Percentiles rank a stretch among this genome's conserved stretches.
These are phyloP conservation scores for Drosophila tani DNA, from an alignment of 1,140 invertebrate species.

Conservation along the genomic window DNA sequence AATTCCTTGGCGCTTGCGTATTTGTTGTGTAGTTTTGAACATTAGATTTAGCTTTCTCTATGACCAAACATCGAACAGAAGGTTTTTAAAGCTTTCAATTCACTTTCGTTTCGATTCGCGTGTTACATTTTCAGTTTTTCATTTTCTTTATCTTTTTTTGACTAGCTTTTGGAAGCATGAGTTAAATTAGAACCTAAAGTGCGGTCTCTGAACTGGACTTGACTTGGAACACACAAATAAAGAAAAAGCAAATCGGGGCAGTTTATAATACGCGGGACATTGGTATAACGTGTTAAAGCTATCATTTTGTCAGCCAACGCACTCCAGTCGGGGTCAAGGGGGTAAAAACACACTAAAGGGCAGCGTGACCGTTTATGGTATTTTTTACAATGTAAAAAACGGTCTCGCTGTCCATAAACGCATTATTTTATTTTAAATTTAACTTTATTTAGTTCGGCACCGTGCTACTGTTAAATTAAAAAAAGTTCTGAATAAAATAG, in stretches of 20 bases:
- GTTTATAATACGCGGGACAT: conserved; percentile 70
- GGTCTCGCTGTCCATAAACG: too few relatives aligned
- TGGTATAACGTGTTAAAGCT: conserved; percentile 79
- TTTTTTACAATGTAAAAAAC: too few relatives aligned
- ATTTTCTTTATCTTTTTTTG: conserved; percentile 24
- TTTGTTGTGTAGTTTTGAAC: conserved; percentile 62
- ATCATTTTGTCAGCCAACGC: conserved; percentile 64
- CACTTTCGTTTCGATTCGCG: conserved; percentile 41
- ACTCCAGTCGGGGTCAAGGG: conserved; percentile 30
- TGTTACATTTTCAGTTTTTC: conserved; percentile 20
- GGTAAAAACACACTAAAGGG: conserved; percentile 7
- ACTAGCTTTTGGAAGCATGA: conserved; percentile 69
- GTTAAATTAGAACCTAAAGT: conserved; percentile 53
- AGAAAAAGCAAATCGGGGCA: conserved; percentile 68
- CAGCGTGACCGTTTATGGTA: too few relatives aligned
- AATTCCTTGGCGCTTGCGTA: conserved; percentile 83
- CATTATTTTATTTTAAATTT: too few relatives aligned
- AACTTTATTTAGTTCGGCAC: too few relatives aligned
- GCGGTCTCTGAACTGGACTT: conserved; percentile 29
- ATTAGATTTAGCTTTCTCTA: conserved; percentile 61
- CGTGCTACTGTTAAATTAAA: too few relatives aligned
- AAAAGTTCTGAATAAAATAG: too few relatives aligned
- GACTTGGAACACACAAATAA: conserved; percentile 34
- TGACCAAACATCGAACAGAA: conserved; percentile 52
- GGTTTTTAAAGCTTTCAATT: conserved; percentile 61